Evolutionary conservation across 2,888 invertebrate genomes (phyloP).

Genomic region (Nasonia oneida): DNA sequence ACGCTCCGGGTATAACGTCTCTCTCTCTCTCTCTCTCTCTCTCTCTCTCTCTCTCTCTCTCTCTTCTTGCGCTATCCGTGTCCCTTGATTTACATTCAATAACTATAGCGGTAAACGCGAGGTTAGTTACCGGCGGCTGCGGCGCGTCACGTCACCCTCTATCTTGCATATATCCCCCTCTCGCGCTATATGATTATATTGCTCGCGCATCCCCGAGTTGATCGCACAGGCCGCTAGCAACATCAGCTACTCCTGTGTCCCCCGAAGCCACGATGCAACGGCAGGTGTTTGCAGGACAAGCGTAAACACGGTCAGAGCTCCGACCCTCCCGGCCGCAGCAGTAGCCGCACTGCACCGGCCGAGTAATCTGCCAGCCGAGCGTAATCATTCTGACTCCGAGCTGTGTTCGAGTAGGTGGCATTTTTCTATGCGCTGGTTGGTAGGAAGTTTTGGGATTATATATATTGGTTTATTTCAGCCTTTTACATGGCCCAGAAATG

Average conservation of each 20-base stretch:
- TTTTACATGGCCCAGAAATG: too few species aligned
- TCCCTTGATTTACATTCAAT: conserved; percentile 72
- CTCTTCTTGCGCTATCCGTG: conserved; percentile 4
- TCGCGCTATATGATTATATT: conserved; percentile 36
- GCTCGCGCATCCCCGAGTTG: conserved; percentile 32
- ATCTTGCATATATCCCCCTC: neutral
- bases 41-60: conserved; percentile 55
- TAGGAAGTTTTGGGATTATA: neutral
- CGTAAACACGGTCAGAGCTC: conserved; percentile 29
- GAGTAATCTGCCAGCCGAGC: conserved; percentile 17
- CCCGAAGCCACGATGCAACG: conserved; percentile 8
- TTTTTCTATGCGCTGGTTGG: neutral
- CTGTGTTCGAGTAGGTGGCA: neutral
- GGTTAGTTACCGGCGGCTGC: conserved; percentile 65
- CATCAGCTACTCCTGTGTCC: neutral
- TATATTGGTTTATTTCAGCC: too few species aligned
- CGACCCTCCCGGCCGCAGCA: neutral
- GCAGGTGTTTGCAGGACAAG: conserved; percentile 31
- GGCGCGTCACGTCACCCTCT: neutral
- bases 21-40: conserved; percentile 48
- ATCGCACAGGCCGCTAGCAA: neutral
- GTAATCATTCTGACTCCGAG: conserved; percentile 4
- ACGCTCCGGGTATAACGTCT: neutral
- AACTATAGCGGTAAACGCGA: conserved; percentile 67
- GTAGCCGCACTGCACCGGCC: neutral